Evolutionary conservation across 1,140 invertebrate species (phyloP), one percentile per base, ranked within the genome.

Genomic region (Neodiprion lecontei): DNA sequence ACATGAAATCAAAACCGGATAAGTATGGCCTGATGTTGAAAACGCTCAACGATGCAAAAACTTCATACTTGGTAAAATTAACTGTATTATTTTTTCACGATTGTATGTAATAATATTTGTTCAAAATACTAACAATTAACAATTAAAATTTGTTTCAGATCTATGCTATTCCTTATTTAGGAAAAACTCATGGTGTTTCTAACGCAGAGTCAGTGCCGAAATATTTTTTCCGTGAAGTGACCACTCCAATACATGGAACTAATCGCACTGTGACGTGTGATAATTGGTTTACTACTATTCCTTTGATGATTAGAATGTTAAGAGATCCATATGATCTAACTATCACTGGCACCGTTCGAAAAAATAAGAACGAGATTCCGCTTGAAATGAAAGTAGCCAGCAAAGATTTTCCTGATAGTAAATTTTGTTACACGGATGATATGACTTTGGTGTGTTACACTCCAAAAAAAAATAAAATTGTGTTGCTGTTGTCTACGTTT

Each of bases 221-320:
- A 50, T 40, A 74, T 48, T 67, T 72, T 69, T 49, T 77, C 53
- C 72, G 72, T 7, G 17, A 53, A 68, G 21, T 67, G 11, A 75
- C 72, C 12, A 23, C 3, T 11, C 75, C 76, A 4, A 79, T 84
- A 40, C 48, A 78, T 21, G 78, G 81, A 9, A 79, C 77, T 23
- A 83, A 84, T 53, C 77, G 81, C 74, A 82, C 81, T 68, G 67
- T 84, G 10, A 83, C 84, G n/a, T 78, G 78, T 75, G 85, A 84
- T 69, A 84, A 85, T 78, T 86, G 82, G 80, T 86, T 85, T 73
- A 79, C 80, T 47, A 79, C 78, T 14, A 75, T 82, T n/a, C 73
- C 80, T 68, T 75, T 85, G n/a, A 75, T 80, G 11, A 72, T 80
- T 73, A 72, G 69, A 9, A 73, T 83, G 72, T 23, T 77, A n/a